These are phyloP conservation scores for Chroicocephalus ridibundus DNA, from an alignment of 2,113 vertebrate species.

Conservation along the genomic window DNA sequence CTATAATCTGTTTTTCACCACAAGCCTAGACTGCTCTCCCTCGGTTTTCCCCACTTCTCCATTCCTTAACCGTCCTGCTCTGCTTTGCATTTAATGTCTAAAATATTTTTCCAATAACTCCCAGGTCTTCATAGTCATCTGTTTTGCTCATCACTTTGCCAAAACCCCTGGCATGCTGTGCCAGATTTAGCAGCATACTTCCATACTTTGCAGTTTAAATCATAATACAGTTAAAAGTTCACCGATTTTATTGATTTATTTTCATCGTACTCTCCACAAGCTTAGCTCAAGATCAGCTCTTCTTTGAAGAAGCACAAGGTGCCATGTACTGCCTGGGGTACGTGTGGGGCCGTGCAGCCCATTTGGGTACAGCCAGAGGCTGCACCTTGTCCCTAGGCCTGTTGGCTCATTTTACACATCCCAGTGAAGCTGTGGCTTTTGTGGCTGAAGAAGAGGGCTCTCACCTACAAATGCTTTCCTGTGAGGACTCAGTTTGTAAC, in stretches of 20 bases:
- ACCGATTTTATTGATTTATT: not conserved
- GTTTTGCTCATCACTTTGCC: not conserved
- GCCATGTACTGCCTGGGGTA: not conserved
- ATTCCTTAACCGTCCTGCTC: not conserved
- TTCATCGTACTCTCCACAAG: not conserved
- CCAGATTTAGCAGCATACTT: not conserved
- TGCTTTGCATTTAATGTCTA: not conserved
- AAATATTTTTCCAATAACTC: not conserved
- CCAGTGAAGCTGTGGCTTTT: not conserved
- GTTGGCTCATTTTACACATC: not conserved
- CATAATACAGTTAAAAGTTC: not conserved
- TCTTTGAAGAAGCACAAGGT: not conserved
- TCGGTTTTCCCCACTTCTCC: not conserved
- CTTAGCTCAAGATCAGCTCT: not conserved
- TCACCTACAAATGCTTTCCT: not conserved
- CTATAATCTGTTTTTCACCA: not conserved
- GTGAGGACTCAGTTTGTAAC: not conserved
- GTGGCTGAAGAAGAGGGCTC: not conserved
- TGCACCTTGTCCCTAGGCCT: not conserved
- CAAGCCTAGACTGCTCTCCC: not conserved
- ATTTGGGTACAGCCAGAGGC: not conserved
- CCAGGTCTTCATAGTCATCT: not conserved
- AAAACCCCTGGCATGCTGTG: fast-evolving
- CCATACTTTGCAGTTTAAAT: not conserved
- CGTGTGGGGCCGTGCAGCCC: not conserved